Evolutionary conservation across 92 coral and sea anemone species (phyloP).

Genomic region (Diadumene lineata): DNA sequence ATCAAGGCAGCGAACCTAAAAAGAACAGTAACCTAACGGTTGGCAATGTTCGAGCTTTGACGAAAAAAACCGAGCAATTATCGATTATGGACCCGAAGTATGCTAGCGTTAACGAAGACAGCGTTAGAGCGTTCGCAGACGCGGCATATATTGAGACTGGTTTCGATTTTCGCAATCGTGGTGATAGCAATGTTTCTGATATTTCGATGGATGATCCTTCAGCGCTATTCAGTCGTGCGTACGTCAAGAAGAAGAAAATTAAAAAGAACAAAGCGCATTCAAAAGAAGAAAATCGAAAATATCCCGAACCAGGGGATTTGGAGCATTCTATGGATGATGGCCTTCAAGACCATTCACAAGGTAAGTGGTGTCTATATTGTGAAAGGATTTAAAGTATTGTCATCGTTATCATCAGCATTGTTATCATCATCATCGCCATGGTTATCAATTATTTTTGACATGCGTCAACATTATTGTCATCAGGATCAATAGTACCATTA

Average conservation of each 20-base stretch:
- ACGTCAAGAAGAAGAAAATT: slow-evolving; percentile 17
- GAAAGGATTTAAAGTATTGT: too few relatives aligned
- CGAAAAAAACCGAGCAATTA: slow-evolving; percentile 9
- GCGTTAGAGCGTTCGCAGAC: neutral
- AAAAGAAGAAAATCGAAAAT: neutral
- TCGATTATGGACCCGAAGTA: slow-evolving; percentile 22
- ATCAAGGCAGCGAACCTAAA: neutral
- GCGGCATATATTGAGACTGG: neutral
- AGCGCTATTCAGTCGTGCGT: slow-evolving; percentile 38
- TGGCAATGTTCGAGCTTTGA: neutral
- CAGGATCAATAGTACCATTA: neutral
- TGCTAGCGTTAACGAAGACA: slow-evolving; percentile 14
- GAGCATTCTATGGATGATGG: slow-evolving; percentile 13
- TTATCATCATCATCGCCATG: too few relatives aligned
- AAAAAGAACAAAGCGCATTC: slow-evolving; percentile 9
- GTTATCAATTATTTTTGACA: too few relatives aligned
- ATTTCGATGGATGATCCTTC: slow-evolving; percentile 48
- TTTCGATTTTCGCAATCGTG: slow-evolving; percentile 25
- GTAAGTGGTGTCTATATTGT: too few relatives aligned
- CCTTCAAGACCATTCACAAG: slow-evolving; percentile 1
- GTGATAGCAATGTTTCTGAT: slow-evolving; percentile 37
- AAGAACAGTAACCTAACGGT: neutral
- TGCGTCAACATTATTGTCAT: too few relatives aligned
- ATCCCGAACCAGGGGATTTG: slow-evolving; percentile 9
- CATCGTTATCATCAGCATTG: too few relatives aligned